Evolutionary conservation across 2,888 invertebrate genomes (phyloP), one percentile per base, ranked within the genome.

Genomic region (Sinodicranocentrus sp.): DNA sequence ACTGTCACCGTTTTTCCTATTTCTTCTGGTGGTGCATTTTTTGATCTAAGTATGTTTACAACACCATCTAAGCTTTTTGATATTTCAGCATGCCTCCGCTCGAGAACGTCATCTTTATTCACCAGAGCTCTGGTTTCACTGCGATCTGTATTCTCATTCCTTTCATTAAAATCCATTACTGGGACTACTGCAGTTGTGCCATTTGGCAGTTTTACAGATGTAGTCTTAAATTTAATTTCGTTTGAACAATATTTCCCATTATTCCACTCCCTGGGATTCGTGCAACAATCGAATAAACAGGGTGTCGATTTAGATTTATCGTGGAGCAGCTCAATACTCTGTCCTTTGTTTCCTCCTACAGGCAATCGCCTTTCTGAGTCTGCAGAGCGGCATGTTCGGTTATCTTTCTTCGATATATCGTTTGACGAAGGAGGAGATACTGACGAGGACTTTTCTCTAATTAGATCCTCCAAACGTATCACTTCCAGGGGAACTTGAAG

Each of bases 261-360:
- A 48, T 54, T 61, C 68, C 68, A 75, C 21, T 67, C 19, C 23
- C 57, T 70, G 1, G 82, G 70, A 0, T 61, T 59, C 2, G 63
- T 33, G 25, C 82, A 82, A 23, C 82, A 82, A 19, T 70, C 61
- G 48, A 82, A 82, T 1, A 82, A 21, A 17, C 82, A 82, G 3
- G 76, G 28, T 2, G 73, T 19, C 26, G 44, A 61, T 17, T 52
- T n/a, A 6, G 33, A 28, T 21, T 44, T 54, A 23, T 10, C 2
- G 15, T n/a, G n/a, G n/a, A n/a, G n/a, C n/a, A n/a, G n/a, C n/a
- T n/a, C n/a, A n/a, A n/a, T n/a, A n/a, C n/a, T n/a, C n/a, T n/a
- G n/a, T n/a, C n/a, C n/a, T n/a, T n/a, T n/a, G n/a, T n/a, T n/a
- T n/a, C n/a, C n/a, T n/a, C n/a, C 8, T 54, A 10, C 2, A 54